A percentile compares a stretch with the other conserved stretches of the same genome.
phyloP scores from a whole-genome alignment of 2,113 vertebrate species.

The Casuarius casuarius region DNA sequence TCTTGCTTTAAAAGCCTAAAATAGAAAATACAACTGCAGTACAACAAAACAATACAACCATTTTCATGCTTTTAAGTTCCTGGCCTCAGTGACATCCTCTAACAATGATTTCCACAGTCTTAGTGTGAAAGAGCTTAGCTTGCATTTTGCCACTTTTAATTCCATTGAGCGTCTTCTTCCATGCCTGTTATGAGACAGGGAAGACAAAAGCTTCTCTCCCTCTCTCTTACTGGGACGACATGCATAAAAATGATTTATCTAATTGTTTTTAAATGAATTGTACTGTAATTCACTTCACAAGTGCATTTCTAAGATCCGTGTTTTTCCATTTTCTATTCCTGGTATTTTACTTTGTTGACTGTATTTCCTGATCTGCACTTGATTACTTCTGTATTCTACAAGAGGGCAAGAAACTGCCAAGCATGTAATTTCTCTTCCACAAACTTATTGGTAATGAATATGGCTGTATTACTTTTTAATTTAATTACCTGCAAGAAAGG shows the following conservation, averaged over 20 bases:
- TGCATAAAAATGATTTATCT: background rate
- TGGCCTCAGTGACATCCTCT: background rate
- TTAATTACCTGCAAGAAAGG: conserved; percentile 75
- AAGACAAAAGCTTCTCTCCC: background rate
- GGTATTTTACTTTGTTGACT: background rate
- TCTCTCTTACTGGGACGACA: background rate
- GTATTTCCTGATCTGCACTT: background rate
- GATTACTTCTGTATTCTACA: background rate
- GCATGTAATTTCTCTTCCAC: background rate
- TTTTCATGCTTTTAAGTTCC: background rate
- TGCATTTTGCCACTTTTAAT: background rate
- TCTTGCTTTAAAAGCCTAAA: conserved; percentile 79
- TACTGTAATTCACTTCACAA: background rate
- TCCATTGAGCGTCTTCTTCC: background rate
- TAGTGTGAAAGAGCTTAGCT: background rate
- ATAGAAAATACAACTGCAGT: background rate
- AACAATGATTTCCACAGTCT: background rate
- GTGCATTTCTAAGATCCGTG: background rate
- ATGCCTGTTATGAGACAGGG: background rate
- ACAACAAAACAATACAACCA: too few species aligned
- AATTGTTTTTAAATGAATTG: background rate
- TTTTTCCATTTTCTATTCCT: background rate
- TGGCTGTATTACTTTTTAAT: background rate
- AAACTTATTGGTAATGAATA: background rate
- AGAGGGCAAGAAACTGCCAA: background rate